Percentiles rank a stretch among this genome's conserved stretches.
Conservation (phyloP, 2,113 vertebrate species). For the Galemys pyrenaicus region DNA sequence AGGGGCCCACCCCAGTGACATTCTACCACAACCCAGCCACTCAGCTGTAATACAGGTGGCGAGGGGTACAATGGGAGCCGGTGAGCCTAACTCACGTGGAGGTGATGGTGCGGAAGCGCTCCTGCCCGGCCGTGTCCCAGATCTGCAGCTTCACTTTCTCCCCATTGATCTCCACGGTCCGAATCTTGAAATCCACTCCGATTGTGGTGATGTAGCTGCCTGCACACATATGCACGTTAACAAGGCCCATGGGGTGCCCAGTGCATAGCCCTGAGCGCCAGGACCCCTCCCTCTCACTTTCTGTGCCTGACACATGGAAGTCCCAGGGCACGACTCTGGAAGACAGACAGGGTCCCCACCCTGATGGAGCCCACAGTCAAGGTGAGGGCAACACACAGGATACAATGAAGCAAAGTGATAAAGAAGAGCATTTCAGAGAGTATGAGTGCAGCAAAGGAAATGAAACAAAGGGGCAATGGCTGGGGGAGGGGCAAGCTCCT, state of each 20-base stretch:
- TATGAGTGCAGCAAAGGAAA: not conserved
- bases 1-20: not conserved
- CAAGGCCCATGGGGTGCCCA: not conserved
- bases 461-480: not conserved
- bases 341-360: not conserved
- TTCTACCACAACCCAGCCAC: not conserved
- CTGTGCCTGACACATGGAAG: rapidly evolving
- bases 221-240: constrained; percentile 70
- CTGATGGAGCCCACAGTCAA: not conserved
- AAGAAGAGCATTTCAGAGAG: not conserved
- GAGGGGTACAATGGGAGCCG: rapidly evolving
- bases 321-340: not conserved
- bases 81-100: constrained; percentile 92
- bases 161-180: constrained; percentile 98
- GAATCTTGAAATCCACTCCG: constrained; percentile 99
- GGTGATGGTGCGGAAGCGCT: constrained; percentile 98
- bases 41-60: rapidly evolving
- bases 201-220: constrained; percentile 99
- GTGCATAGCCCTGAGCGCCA: not conserved
- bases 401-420: not conserved
- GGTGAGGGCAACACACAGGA: not conserved
- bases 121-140: constrained; percentile 98
- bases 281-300: not conserved
- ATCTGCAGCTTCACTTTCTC: constrained; percentile 99
- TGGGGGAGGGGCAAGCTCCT: not conserved